phyloP scores from a whole-genome alignment of 2,888 invertebrate genomes.

The Tanypteryx hageni region DNA sequence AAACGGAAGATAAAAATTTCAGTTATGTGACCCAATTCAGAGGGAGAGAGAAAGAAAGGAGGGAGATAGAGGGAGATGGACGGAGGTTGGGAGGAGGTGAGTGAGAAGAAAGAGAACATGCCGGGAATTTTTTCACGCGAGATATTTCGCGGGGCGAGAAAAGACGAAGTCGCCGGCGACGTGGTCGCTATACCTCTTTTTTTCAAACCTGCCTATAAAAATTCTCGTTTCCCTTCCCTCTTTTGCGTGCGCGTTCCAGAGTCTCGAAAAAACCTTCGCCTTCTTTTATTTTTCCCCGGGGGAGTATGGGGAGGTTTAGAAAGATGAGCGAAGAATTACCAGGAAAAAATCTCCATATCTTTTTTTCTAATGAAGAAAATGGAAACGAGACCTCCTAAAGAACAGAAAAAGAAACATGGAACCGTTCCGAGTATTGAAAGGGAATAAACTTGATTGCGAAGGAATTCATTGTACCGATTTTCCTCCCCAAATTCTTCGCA shows the following conservation, averaged over 20 bases:
- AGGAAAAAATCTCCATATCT: not conserved
- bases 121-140: conserved; percentile 29
- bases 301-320: not conserved
- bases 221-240: not conserved
- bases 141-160: conserved; percentile 11
- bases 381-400: not conserved
- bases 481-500: too few species aligned
- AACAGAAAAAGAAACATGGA: not conserved
- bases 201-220: not conserved
- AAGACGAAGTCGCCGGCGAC: not conserved
- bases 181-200: not conserved
- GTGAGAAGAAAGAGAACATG: not conserved
- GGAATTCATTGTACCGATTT: not conserved
- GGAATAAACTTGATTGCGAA: not conserved
- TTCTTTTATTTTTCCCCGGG: not conserved
- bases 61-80: not conserved
- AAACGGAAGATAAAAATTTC: not conserved
- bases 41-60: not conserved
- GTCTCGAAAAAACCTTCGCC: not conserved
- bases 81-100: not conserved
- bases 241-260: not conserved
- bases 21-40: conserved; percentile 41
- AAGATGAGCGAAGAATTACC: not conserved
- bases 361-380: not conserved
- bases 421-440: not conserved